These are phyloP conservation scores for Nothura maculosa DNA, from an alignment of 2,797 vertebrate species.

Conservation along the genomic window DNA sequence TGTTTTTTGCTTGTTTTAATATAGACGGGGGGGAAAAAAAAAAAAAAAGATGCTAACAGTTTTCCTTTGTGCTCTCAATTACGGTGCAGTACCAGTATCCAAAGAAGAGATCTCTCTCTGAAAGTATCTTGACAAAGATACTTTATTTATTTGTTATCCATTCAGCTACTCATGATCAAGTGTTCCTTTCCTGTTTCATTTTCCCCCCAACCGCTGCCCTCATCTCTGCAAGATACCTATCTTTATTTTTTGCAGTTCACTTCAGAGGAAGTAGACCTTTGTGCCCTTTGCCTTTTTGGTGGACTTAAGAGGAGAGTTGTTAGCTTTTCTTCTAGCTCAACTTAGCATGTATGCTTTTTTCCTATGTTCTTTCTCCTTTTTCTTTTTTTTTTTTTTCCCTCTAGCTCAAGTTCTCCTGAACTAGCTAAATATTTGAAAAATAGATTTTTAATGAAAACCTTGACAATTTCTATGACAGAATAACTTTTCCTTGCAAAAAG, in stretches of 20 bases:
- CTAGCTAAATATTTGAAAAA: background rate
- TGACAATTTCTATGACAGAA: background rate
- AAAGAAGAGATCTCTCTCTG: background rate
- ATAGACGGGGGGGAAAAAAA: background rate
- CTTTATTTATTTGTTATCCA: background rate
- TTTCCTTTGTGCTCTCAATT: background rate
- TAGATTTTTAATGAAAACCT: slow-evolving; percentile 20
- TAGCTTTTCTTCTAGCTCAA: background rate
- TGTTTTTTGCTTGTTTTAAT: background rate
- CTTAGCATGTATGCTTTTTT: background rate
- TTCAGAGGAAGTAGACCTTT: background rate
- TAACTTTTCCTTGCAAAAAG: background rate
- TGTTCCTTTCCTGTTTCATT: background rate
- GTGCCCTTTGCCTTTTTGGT: background rate
- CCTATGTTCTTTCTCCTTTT: background rate
- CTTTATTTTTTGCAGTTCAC: background rate
- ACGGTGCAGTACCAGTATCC: background rate
- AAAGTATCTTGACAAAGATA: background rate
- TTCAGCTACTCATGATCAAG: background rate
- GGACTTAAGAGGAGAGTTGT: background rate
- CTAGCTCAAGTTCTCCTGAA: background rate
- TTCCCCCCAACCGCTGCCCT: fast-evolving
- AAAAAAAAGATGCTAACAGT: background rate
- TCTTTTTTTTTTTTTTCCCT: background rate
- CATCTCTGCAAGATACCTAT: background rate